Conservation (phyloP, 2,888 invertebrate genomes). For the Drosophila anomalata region DNA sequence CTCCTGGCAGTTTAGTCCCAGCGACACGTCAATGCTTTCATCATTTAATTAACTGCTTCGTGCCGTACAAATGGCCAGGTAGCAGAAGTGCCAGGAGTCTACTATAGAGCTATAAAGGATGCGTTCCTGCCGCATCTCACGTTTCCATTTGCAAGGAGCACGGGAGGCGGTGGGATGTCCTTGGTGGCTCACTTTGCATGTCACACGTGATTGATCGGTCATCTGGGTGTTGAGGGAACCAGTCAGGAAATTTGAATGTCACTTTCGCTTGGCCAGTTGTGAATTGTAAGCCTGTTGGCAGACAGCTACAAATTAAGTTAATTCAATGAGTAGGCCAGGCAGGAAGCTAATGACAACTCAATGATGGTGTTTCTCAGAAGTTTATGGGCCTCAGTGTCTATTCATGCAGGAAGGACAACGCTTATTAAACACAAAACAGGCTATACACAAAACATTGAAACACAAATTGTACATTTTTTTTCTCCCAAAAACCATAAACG, state of each 20-base stretch:
- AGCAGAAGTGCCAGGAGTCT: background rate
- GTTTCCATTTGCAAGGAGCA: slow-evolving; percentile 52
- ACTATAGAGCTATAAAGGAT: slow-evolving; percentile 7
- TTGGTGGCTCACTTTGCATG: slow-evolving; percentile 62
- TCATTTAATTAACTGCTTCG: slow-evolving; percentile 79
- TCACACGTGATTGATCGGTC: slow-evolving; percentile 65
- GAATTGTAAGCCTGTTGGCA: slow-evolving; percentile 5
- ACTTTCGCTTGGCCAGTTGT: slow-evolving; percentile 29
- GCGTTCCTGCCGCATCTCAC: slow-evolving; percentile 26
- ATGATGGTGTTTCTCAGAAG: slow-evolving; percentile 15
- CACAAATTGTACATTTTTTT: background rate
- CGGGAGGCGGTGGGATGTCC: slow-evolving; percentile 14
- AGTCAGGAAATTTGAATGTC: slow-evolving; percentile 69
- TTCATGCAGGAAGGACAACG: too few relatives aligned
- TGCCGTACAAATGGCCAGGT: slow-evolving; percentile 43
- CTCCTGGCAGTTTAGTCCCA: slow-evolving; percentile 47
- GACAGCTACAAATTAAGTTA: slow-evolving; percentile 16
- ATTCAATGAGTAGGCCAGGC: background rate
- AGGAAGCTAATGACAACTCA: slow-evolving; percentile 3
- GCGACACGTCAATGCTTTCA: slow-evolving; percentile 77
- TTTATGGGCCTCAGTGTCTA: background rate
- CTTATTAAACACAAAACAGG: too few relatives aligned
- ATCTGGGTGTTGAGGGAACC: slow-evolving; percentile 37
- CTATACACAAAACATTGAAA: too few relatives aligned
- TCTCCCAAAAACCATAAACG: background rate